Percentiles rank a stretch among this genome's conserved stretches.
Conservation (phyloP, 2,797 vertebrate species). For the Distichodus sexfasciatus region DNA sequence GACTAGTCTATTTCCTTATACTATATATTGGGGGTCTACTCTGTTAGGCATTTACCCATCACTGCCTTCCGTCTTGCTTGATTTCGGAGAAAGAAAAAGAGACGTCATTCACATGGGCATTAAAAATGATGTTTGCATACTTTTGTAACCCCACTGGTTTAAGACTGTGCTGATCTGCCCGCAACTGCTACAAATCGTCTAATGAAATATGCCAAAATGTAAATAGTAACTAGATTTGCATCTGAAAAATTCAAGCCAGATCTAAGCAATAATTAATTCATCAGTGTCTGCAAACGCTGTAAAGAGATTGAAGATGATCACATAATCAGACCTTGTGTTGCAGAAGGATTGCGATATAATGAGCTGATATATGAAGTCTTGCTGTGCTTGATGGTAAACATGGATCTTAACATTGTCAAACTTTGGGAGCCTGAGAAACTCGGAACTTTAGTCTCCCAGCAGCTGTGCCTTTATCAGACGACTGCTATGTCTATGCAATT, state of each 20-base stretch:
- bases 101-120: conserved; percentile 8
- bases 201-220: background rate
- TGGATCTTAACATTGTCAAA: background rate
- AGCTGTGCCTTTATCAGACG: conserved; percentile 3
- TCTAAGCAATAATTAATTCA: background rate
- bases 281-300: background rate
- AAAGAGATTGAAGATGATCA: background rate
- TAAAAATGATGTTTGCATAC: too few relatives aligned
- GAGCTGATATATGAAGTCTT: background rate
- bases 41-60: conserved; percentile 79
- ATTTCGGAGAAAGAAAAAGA: conserved; percentile 54
- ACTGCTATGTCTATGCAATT: background rate
- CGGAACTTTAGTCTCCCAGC: background rate
- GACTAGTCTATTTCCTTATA: conserved; percentile 3
- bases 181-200: background rate
- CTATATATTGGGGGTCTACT: conserved; percentile 19
- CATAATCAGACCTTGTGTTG: background rate
- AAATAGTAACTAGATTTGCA: background rate
- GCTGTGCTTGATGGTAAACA: background rate
- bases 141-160: background rate
- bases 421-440: too few relatives aligned
- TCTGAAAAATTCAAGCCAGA: background rate
- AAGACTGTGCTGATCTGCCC: background rate
- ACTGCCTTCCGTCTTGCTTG: conserved; percentile 81
- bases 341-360: background rate